These are phyloP conservation scores for Cremastinae sp. DNA, from an alignment of 2,888 invertebrate species.

Conservation along the genomic window DNA sequence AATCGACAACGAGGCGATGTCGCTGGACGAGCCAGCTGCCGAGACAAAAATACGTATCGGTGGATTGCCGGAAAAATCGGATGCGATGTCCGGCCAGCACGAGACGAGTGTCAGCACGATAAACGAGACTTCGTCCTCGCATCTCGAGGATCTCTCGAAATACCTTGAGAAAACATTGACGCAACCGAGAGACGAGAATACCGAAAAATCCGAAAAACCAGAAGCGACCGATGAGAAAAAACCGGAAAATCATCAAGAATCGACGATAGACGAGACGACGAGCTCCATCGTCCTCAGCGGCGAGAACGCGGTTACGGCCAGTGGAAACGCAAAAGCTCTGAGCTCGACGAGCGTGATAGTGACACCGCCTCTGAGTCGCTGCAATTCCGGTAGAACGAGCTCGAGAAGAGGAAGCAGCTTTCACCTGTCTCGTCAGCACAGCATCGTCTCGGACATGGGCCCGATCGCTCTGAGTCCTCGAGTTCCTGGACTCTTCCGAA, in stretches of 20 bases:
- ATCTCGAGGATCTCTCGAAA: conserved; percentile 87
- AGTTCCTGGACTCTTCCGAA: conserved; percentile 63
- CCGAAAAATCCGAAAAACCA: conserved; percentile 10
- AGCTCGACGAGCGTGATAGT: conserved; percentile 21
- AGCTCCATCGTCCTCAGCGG: conserved; percentile 23
- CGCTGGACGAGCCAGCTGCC: conserved; percentile 68
- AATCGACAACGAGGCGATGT: conserved; percentile 75
- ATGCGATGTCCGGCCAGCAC: conserved; percentile 75
- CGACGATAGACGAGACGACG: conserved; percentile 9
- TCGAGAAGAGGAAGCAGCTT: conserved; percentile 46
- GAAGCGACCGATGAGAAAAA: conserved; percentile 28
- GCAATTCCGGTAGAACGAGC: conserved; percentile 58
- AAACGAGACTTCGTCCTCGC: conserved; percentile 88
- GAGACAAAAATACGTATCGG: conserved; percentile 49
- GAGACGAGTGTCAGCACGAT: conserved; percentile 86
- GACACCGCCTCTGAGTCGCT: conserved; percentile 61
- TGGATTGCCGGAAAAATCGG: conserved; percentile 39
- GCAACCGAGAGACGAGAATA: conserved; percentile 67
- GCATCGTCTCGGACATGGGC: conserved; percentile 68
- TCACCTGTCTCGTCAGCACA: conserved; percentile 65
- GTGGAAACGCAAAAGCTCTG: background rate
- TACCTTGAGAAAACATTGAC: conserved; percentile 82
- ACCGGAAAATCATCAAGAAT: background rate
- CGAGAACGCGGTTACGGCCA: conserved; percentile 20
- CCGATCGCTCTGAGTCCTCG: conserved; percentile 65